Conservation (phyloP, 2,888 invertebrate genomes). For the Scaptomyza flava region DNA sequence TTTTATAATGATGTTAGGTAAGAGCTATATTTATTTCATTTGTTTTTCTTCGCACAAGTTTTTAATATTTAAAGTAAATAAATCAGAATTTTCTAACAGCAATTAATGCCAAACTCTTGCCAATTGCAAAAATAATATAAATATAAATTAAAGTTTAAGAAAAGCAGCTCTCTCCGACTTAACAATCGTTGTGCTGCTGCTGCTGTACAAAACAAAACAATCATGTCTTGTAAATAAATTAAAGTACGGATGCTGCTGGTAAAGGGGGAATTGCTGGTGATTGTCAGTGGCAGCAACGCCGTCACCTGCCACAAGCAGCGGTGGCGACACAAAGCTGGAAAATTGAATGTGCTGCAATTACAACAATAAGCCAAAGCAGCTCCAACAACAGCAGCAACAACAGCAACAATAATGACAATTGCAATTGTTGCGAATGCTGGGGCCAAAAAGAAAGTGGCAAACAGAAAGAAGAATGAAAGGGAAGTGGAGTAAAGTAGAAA, state of each 20-base stretch:
- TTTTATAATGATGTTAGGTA: too few relatives aligned
- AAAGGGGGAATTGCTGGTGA: constrained; percentile 50
- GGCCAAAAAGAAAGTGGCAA: constrained; percentile 21
- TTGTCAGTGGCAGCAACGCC: constrained; percentile 49
- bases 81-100: too few relatives aligned
- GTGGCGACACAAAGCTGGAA: constrained; percentile 30
- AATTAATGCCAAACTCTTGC: neutral
- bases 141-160: neutral
- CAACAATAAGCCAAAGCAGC: constrained; percentile 53
- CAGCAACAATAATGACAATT: constrained; percentile 52
- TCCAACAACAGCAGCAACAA: constrained; percentile 34
- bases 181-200: neutral
- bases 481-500: constrained; percentile 57
- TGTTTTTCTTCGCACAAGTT: too few relatives aligned
- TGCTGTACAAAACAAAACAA: neutral
- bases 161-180: neutral
- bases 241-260: constrained; percentile 12
- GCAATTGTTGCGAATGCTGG: constrained; percentile 50
- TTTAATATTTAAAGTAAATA: too few relatives aligned
- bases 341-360: constrained; percentile 56
- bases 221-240: constrained; percentile 36
- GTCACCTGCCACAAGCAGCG: constrained; percentile 59
- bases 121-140: neutral
- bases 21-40: too few relatives aligned
- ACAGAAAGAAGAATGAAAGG: constrained; percentile 29